Evolutionary conservation across 1,140 invertebrate species (phyloP), one percentile per base, ranked within the genome.

Genomic region (Nylanderia fulva): DNA sequence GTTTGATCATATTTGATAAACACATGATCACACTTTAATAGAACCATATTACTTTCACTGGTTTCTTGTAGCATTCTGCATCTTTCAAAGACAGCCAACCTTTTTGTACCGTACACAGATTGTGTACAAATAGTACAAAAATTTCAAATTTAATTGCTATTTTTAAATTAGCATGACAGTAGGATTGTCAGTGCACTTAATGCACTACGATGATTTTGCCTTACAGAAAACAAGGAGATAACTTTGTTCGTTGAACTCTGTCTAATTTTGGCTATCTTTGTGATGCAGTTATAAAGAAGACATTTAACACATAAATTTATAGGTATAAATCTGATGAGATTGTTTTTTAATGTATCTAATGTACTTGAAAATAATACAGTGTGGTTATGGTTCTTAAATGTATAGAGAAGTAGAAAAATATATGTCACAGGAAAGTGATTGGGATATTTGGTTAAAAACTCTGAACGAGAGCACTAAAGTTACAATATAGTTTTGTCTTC

Each of bases 401-500:
- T 58, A 21, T 72, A 58, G 27, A 45, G 52, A 80, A 82, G 39
- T 82, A 82, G 77, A 82, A 82, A 82, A 82, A 72, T 79, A 80
- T 82, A 82, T 82, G 48, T 80, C 54, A 82, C n/a, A 82, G 54
- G 24, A 18, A 58, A 56, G 77, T 72, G 24, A 71, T 71, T 7
- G 13, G 24, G 64, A 56, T n/a, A 24, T 45, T 82, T n/a, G 18
- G 45, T 27, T 71, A 58, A 71, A 42, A 69, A 27, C 21, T 21
- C 36, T 29, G 15, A 24, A 54, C 33, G 2, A 54, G 48, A 82
- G n/a, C n/a, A n/a, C 42, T 64, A 36, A 77, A 36, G 0, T 71
- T 80, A 80, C 18, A 69, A 60, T 80, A 66, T 36, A 79, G 29
- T 5, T 21, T 29, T 29, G 24, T n/a, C 8, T 72, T 7, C 18